These are phyloP conservation scores for Ranitomeya variabilis DNA, from an alignment of 2,113 vertebrate genomes.

Conservation along the genomic window DNA sequence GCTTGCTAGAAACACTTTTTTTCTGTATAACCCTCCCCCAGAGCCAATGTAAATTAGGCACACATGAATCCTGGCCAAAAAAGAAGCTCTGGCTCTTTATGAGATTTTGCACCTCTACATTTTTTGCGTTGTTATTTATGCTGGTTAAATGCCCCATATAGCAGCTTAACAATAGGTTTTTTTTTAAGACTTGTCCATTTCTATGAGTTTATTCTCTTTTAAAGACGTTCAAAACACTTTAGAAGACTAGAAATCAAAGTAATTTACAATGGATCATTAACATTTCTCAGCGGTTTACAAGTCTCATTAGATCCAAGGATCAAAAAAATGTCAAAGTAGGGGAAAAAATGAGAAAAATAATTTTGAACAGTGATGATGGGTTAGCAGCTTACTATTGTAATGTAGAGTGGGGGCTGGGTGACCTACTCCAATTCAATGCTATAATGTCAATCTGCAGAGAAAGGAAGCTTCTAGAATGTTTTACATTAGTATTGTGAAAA, in stretches of 20 bases:
- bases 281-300: not conserved
- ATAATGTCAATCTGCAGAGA: constrained; percentile 21
- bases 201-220: not conserved
- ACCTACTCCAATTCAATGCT: not conserved
- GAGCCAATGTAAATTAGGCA: too few relatives aligned
- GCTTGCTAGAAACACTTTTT: not conserved
- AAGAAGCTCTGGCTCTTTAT: not conserved
- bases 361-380: not conserved
- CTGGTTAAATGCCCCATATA: not conserved
- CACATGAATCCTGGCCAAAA: too few relatives aligned
- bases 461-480: constrained; percentile 32
- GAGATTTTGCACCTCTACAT: not conserved
- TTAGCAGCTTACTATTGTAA: not conserved
- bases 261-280: not conserved
- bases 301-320: not conserved
- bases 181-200: not conserved
- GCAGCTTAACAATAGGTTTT: too few relatives aligned
- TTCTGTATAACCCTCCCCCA: not conserved
- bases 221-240: not conserved
- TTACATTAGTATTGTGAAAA: constrained; percentile 31
- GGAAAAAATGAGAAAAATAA: not conserved
- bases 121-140: not conserved
- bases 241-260: not conserved
- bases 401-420: not conserved
- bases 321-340: not conserved